Evolutionary conservation across 1,140 invertebrate genomes (phyloP), one percentile per base, ranked within the genome.

Genomic region (Sminthurinus signatus): DNA sequence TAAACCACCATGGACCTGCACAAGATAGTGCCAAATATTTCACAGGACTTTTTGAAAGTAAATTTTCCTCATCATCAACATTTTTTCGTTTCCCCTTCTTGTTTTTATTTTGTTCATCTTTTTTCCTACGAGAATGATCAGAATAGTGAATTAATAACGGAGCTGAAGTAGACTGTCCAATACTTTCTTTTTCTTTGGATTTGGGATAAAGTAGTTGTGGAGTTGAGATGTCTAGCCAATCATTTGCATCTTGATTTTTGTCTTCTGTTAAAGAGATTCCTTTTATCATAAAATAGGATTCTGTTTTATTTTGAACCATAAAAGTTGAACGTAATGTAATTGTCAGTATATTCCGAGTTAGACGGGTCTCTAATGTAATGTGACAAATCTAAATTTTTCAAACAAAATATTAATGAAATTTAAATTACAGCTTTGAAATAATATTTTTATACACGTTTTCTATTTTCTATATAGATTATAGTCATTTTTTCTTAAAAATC

Each of bases 1-100:
- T 51, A 50, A 72, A 72, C 70, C 70, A 72, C 62, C 62, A 69
- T 12, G 70, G 67, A 17, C 67, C 64, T 39, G 25, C 57, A 51
- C 54, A 67, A 19, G 46, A 56, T 0, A 72, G 29, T 0, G 67
- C 70, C 2, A 72, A 28, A 54, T 72, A 72, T 23, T 72, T 67
- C 25, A 66, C n/a, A n/a, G n/a, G n/a, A n/a, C n/a, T n/a, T n/a
- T 32, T 19, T 55, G 36, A 32, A n/a, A 31, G 43, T n/a, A 5
- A 29, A 1, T 48, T n/a, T 56, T 21, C 31, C n/a, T 27, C 27
- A n/a, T n/a, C n/a, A n/a, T n/a, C n/a, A n/a, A n/a, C n/a, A n/a
- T n/a, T n/a, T n/a, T n/a, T n/a, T n/a, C n/a, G n/a, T n/a, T n/a
- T n/a, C 27, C n/a, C 12, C 36, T 59, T 50, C 19, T 0, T 28